Percentiles rank a stretch among this genome's conserved stretches.
phyloP scores from a whole-genome alignment of 2,113 vertebrate genomes.

The Gymnogyps californianus region DNA sequence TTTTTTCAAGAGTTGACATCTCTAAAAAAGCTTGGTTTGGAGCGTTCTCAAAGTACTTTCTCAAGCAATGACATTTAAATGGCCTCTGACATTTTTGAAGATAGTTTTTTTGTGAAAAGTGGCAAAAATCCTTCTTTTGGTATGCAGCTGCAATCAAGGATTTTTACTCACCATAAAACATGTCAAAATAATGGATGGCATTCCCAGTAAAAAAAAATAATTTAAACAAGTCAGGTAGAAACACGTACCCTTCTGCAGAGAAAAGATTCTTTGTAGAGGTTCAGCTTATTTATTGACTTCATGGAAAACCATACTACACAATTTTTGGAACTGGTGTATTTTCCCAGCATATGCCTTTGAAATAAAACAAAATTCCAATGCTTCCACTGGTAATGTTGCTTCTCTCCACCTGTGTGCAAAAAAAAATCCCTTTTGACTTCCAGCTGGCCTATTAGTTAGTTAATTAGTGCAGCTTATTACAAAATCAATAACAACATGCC shows the following conservation, averaged over 20 bases:
- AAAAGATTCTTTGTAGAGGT: background rate
- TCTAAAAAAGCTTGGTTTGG: background rate
- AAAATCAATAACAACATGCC: conserved; percentile 9
- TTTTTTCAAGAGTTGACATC: background rate
- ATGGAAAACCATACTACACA: background rate
- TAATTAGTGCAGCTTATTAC: conserved; percentile 29
- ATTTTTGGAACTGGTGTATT: background rate
- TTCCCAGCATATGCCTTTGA: background rate
- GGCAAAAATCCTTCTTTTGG: background rate
- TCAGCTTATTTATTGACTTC: conserved; percentile 35
- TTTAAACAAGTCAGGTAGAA: conserved; percentile 57
- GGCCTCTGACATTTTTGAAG: background rate
- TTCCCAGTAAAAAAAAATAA: conserved; percentile 46
- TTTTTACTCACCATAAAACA: conserved; percentile 1
- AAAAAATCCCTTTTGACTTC: background rate
- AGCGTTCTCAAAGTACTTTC: background rate
- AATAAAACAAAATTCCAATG: background rate
- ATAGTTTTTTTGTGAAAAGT: background rate
- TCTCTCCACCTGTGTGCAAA: background rate
- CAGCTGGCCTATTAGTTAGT: conserved; percentile 18
- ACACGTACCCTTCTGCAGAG: background rate
- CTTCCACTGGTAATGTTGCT: background rate
- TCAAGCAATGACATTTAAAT: conserved; percentile 26
- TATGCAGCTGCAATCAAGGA: background rate
- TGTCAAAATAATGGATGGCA: conserved; percentile 43